Percentiles rank a stretch among this genome's conserved stretches.
Conservation (phyloP, 2,113 vertebrate species). For the Perccottus glenii region DNA sequence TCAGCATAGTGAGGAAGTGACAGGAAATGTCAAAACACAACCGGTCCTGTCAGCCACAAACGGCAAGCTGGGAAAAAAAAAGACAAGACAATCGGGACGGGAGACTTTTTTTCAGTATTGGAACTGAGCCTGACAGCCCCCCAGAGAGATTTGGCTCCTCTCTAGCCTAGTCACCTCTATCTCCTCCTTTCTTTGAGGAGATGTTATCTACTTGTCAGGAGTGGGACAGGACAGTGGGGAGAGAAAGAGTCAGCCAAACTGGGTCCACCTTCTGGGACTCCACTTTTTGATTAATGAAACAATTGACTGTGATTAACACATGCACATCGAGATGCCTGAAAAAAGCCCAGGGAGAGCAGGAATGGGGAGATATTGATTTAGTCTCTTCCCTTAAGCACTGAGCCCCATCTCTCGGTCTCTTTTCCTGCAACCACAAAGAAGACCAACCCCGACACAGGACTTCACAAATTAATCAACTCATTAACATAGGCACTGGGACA, state of each 20-base stretch:
- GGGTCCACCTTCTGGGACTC: constrained; percentile 61
- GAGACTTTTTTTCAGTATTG: constrained; percentile 30
- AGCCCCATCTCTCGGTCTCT: constrained; percentile 26
- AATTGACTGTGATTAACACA: constrained; percentile 79
- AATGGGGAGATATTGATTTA: constrained; percentile 69
- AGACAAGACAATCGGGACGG: constrained; percentile 43
- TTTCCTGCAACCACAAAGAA: constrained; percentile 40
- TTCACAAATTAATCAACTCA: constrained; percentile 52
- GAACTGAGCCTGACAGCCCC: constrained; percentile 55
- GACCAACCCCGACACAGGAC: constrained; percentile 31
- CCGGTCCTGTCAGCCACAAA: constrained; percentile 22
- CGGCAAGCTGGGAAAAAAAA: constrained; percentile 26
- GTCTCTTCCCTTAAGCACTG: constrained; percentile 35
- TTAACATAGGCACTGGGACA: constrained; percentile 47
- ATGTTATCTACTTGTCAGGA: constrained; percentile 67
- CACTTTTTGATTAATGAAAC: constrained; percentile 78
- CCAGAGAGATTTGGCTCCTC: constrained; percentile 56
- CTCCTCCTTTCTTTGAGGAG: constrained; percentile 50
- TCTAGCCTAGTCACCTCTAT: constrained; percentile 68
- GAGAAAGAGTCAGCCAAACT: constrained; percentile 38
- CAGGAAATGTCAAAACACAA: constrained; percentile 41
- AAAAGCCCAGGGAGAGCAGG: constrained; percentile 62
- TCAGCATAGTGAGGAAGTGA: constrained; percentile 26
- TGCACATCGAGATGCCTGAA: constrained; percentile 63
- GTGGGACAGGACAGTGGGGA: constrained; percentile 36